These are phyloP conservation scores for Ctenopoma kingsleyae DNA, from an alignment of 2,797 vertebrate genomes.

Conservation along the genomic window DNA sequence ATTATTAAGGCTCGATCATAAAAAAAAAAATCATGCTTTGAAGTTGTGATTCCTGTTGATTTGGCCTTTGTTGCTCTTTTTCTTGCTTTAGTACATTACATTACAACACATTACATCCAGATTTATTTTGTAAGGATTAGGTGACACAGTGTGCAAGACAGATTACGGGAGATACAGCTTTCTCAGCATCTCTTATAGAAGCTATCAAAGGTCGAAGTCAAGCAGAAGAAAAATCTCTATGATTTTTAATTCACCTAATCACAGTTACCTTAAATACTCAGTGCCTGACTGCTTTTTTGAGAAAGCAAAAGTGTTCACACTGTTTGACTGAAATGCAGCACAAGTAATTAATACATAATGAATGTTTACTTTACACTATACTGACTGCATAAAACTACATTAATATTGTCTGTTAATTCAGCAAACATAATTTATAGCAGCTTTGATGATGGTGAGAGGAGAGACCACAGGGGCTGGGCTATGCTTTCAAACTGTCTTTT, in stretches of 20 bases:
- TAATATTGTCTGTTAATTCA: slow-evolving; percentile 5
- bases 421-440: slow-evolving; percentile 13
- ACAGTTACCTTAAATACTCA: background rate
- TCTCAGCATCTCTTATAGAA: background rate
- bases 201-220: background rate
- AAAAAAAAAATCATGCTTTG: too few relatives aligned
- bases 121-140: background rate
- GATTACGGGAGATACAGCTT: background rate
- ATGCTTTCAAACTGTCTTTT: background rate
- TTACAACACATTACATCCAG: background rate
- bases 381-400: background rate
- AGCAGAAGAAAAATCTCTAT: background rate
- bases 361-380: background rate
- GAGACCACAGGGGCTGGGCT: background rate
- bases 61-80: background rate
- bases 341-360: background rate
- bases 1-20: too few relatives aligned
- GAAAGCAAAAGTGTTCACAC: too few relatives aligned
- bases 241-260: background rate
- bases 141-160: background rate
- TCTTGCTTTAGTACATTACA: slow-evolving; percentile 3
- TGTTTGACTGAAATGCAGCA: background rate
- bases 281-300: too few relatives aligned
- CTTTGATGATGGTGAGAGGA: background rate
- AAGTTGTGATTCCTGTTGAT: background rate